Base-by-base conservation (phyloP, 1,140 invertebrate species). In the Drosophila bocqueti region DNA sequence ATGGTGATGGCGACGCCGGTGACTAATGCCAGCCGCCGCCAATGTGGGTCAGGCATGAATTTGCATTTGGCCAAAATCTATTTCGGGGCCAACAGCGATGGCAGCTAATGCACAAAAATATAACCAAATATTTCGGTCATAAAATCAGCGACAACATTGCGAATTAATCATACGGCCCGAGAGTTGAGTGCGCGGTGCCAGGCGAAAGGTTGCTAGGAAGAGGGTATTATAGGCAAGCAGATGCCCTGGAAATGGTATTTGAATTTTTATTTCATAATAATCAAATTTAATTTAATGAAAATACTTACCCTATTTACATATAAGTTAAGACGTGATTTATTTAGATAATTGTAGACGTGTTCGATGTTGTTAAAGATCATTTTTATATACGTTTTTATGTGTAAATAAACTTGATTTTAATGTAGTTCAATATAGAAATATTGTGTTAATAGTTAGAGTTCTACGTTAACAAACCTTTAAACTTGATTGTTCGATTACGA, bases 31-130 rank as follows among this genome's bases (percentile, higher is more conserved):
- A 79, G 68, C 75, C 78, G 74, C 73, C 36, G 83, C 50, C 52
- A 87, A 89, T 84, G 85, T 90, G 85, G 85, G 85, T 90, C 85
- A 90, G 85, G 82, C 85, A 90, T 91, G 86, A 90, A 90, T 90
- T 90, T 90, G 85, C 81, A 90, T 90, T 82, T 90, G 85, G 75
- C 67, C 83, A 79, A 61, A 57, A 64, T 85, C 82, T 90, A 85
- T 90, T 90, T 79, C n/a, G 61, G 86, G 52, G 36, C 36, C 54
- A 21, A 57, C 36, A 10, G 36, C 71, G 61, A 31, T 38, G 43
- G 47, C 64, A 62, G 64, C 64, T 62, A 65, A 67, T 71, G 82
- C 47, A 73, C 67, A 57, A 67, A 86, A 83, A 81, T 85, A 78
- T 61, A 78, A 36, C 46, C 61, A 64, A 81, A 76, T 73, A 77